These are phyloP conservation scores for Bufo bufo DNA, from an alignment of 2,113 vertebrate species.

Conservation along the genomic window DNA sequence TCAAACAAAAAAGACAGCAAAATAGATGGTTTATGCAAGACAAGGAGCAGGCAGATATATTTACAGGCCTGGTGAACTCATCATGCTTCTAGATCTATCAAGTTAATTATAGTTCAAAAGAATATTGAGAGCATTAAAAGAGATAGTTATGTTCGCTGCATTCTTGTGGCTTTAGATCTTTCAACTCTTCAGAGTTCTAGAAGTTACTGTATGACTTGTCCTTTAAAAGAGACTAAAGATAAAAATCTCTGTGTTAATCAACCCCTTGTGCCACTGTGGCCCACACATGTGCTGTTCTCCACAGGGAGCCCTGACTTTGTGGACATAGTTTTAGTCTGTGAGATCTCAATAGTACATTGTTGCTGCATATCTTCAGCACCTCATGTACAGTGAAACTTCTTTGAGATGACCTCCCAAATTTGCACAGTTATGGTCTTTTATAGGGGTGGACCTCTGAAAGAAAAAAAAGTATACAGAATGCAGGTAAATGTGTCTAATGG, in stretches of 20 bases:
- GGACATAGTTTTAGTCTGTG: slow-evolving; percentile 59
- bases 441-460: no score
- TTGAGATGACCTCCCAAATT: no score
- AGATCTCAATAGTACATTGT: slow-evolving; percentile 62
- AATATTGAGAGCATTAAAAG: slow-evolving; percentile 60
- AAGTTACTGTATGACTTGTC: slow-evolving; percentile 66
- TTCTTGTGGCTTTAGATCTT: slow-evolving; percentile 65
- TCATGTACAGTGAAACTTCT: background rate
- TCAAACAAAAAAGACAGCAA: slow-evolving; percentile 25
- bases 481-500: no score
- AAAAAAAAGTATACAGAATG: no score
- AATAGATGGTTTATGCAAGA: slow-evolving; percentile 47
- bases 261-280: slow-evolving; percentile 54
- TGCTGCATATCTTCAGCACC: slow-evolving; percentile 55
- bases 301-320: slow-evolving; percentile 59
- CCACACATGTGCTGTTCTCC: slow-evolving; percentile 61
- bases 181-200: slow-evolving; percentile 61
- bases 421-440: no score
- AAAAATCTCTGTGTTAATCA: slow-evolving; percentile 62
- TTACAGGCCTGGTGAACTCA: slow-evolving; percentile 58
- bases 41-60: slow-evolving; percentile 45
- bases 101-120: slow-evolving; percentile 64
- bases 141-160: slow-evolving; percentile 53
- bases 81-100: slow-evolving; percentile 56
- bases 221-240: slow-evolving; percentile 61